Evolutionary conservation across 1,140 invertebrate genomes (phyloP), one percentile per base, ranked within the genome.

Genomic region (Drosophila pseudoobscura): DNA sequence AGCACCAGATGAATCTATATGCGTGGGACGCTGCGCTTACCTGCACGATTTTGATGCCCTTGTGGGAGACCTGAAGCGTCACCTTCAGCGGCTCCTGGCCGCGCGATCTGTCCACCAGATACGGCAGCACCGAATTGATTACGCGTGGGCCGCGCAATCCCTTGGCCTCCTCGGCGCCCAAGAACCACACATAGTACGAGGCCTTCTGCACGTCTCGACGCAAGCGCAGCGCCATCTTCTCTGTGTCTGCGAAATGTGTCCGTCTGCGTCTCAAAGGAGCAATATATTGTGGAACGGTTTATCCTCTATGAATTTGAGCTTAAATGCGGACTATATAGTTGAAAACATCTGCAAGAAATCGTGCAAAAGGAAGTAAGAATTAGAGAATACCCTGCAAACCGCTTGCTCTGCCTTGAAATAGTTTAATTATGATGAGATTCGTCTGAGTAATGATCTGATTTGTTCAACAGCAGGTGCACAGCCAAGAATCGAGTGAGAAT

Each of bases 151-250:
- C 97, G 11, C 97, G 93, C 65, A 99, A 93, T 13, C 97, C 97
- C 78, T 96, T 95, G 31, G 96, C 96, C 93, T 99, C 98, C 92
- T 98, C 96, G 75, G 98, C 97, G 20, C 98, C 98, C 75, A 99
- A 94, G 93, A 99, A 99, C 96, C 98, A 98, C 49, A 99, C 98
- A 92, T 99, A 99, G 92, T 98, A 99, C 35, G 97, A 98, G 49
- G 97, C 96, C 91, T 98, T 98, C 93, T 98, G 98, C 76, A 97
- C 95, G 90, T 97, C 97, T 90, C 96, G 96, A 89, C 95, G 94
- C 80, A 95, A 92, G 92, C 95, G 94, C 79, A 95, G 90, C 90
- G 94, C 94, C 94, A 95, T 95, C 44, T 71, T 85, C 13, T 43
- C 9, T 3, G 1, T 41, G 52, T 31, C 17, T 57, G 68, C 26